Percentiles rank a stretch among this genome's conserved stretches.
phyloP scores from a whole-genome alignment of 2,888 invertebrate genomes.

The Lasius platythorax region DNA sequence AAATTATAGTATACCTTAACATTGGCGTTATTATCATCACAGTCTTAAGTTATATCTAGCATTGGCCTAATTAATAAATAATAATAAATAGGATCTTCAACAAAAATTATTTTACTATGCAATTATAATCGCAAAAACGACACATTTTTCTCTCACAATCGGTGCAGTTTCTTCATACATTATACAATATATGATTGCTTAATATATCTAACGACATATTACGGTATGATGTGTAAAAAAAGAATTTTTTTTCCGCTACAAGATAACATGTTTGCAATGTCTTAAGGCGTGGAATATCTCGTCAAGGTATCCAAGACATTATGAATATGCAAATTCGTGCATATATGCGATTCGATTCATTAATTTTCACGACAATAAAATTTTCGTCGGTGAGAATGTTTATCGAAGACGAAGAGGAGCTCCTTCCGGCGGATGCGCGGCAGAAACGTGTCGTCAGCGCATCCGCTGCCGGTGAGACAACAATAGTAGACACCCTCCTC shows the following conservation, averaged over 20 bases:
- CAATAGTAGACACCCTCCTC: conserved; percentile 67
- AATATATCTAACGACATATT: too few species aligned
- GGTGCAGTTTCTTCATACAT: too few species aligned
- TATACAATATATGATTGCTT: too few species aligned
- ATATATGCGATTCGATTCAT: not conserved
- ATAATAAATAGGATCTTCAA: too few species aligned
- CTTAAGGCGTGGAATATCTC: not conserved
- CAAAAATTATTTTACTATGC: too few species aligned
- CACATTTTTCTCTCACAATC: too few species aligned
- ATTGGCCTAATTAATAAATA: too few species aligned
- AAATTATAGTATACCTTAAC: too few species aligned
- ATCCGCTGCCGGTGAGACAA: conserved; percentile 72
- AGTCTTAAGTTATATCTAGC: too few species aligned
- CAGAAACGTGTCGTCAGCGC: conserved; percentile 77
- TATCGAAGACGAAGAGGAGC: conserved; percentile 71
- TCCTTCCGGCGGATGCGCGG: conserved; percentile 79
- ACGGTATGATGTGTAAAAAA: too few species aligned
- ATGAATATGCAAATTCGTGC: not conserved
- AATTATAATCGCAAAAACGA: too few species aligned
- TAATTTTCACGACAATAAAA: conserved; percentile 9
- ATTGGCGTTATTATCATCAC: too few species aligned
- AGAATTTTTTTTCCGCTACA: not conserved
- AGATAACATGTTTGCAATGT: not conserved
- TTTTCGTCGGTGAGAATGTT: conserved; percentile 5
- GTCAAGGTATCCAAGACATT: not conserved